Evolutionary conservation across 1,140 invertebrate genomes (phyloP), one percentile per base, ranked within the genome.

Genomic region (Aphelenchoides fujianensis): DNA sequence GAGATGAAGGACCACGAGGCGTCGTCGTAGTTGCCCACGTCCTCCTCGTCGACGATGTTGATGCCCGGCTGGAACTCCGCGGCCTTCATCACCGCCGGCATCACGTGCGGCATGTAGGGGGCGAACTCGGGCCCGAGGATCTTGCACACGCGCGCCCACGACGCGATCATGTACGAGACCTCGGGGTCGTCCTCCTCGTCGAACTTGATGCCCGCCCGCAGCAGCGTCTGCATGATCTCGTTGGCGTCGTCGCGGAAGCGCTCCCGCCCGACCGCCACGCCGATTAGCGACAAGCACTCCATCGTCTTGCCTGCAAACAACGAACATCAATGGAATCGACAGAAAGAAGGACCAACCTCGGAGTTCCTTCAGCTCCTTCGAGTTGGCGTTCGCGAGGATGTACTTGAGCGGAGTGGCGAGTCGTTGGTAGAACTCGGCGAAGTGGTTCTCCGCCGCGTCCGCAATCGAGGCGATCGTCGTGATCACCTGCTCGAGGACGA

Each of bases 81-180:
- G 2, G 95, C 93, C 77, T 91, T 90, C 86, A 99, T 89, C 9
- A 99, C 95, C 0, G 95, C 93, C 1, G 91, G 91, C 93, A 99
- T 99, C 0, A 99, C 96, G 83, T 95, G 87, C 2, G 95, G 95
- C 53, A 99, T 88, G 86, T 98, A 99, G 76, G 93, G 93, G 80
- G 95, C 91, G 83, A 99, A 99, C 79, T 93, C 91, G 84, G 92
- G 87, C 86, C 92, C 94, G 76, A 97, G 88, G 76, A 98, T 94
- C 86, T 95, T 97, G 86, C 97, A 99, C 85, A 99, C 96, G 79
- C 96, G 88, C 0, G 95, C 94, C 97, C 97, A 99, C 0, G 95
- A 95, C 2, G 94, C 94, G 70, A 99, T 98, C 84, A 99, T 90
- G 86, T 97, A 99, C 12, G 93, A 94, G 36, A 92, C 90, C 94